Base-by-base conservation (phyloP, 1,140 invertebrate genomes). In the Diorhabda carinulata region DNA sequence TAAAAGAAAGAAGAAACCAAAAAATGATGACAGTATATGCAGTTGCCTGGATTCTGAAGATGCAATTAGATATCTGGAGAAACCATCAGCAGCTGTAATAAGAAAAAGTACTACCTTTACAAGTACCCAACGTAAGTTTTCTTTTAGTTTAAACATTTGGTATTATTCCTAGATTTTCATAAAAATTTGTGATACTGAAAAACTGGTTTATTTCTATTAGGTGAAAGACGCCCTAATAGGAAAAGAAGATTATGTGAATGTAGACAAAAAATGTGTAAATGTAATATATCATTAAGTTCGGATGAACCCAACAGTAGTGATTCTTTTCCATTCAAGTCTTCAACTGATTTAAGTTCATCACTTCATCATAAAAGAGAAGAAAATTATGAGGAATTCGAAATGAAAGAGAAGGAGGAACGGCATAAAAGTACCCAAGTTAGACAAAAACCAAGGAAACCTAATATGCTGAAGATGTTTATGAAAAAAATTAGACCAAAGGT, bases 391-490 rank as follows among this genome's bases (percentile, higher is more conserved):
- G 40, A 58, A 3, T 58, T 66, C 41, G 57, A 59, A 66, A 42
- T 66, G 41, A 59, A 6, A 66, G 44, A 47, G 41, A 4, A 44
- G 44, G 25, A 60, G 42, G 10, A 52, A 3, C 2, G 63, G 44
- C 45, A 0, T 8, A 9, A 2, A 43, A 9, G 7, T 0, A 43
- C 25, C 25, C 25, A 25, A 25, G 25, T 25, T 3, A 43, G 8
- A 61, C n/a, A 61, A 7, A 43, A 63, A n/a, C 25, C 6, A 3
- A 68, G 43, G 43, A 62, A 62, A 52, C 9, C 43, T 9, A 43
- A 45, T 61, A 62, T 40, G 40, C 40, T 61, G 58, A 68, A 61
- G 44, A 61, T 61, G 45, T 62, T 68, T 59, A 10, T 68, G 3
- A 42, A 42, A 59, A 66, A 45, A 62, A 40, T 62, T 41, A 61